Evolutionary conservation across 2,797 vertebrate genomes (phyloP), one percentile per base, ranked within the genome.

Genomic region (Tadarida brasiliensis): DNA sequence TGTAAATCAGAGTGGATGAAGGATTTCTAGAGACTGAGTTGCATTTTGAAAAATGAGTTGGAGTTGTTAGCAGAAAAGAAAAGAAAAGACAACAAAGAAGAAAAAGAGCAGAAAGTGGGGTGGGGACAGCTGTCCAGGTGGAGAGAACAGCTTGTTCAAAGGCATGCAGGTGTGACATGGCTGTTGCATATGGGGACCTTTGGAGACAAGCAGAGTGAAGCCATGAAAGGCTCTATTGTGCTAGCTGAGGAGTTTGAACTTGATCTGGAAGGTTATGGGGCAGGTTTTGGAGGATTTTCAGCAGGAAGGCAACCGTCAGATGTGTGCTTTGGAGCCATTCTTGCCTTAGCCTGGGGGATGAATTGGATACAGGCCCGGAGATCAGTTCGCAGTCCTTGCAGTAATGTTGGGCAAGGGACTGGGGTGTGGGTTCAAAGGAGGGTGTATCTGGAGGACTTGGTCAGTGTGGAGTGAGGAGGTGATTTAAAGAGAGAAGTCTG

Each of bases 251-350:
- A 47, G 39, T 90, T 78, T 81, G 83, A 82, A 35, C 61, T 77
- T 90, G 81, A 51, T 80, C 91, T 94, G 17, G 84, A 94, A 92
- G 76, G 26, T 92, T 68, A 76, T 20, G 16, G 54, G 49, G 44
- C 24, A 57, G 44, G 17, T 33, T 92, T 81, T 93, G 68, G 63
- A 86, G 82, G 63, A 39, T 68, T 83, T 89, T 74, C 10, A 35
- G 11, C 24, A 83, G 74, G 57, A 35, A 88, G 59, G 39, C n/a
- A 33, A 56, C 73, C n/a, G 51, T 78, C 5, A 44, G 24, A 19
- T 63, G 12, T 33, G 57, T 70, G 51, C 71, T n/a, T 59, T 80
- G 91, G 81, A 74, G 49, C 35, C n/a, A 19, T 88, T 65, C 35
- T 81, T 86, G 39, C 61, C 74, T 92, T 59, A 6, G 26, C 54